Evolutionary conservation across 2,113 vertebrate genomes (phyloP), one percentile per base, ranked within the genome.

Genomic region (Axis porcinus): DNA sequence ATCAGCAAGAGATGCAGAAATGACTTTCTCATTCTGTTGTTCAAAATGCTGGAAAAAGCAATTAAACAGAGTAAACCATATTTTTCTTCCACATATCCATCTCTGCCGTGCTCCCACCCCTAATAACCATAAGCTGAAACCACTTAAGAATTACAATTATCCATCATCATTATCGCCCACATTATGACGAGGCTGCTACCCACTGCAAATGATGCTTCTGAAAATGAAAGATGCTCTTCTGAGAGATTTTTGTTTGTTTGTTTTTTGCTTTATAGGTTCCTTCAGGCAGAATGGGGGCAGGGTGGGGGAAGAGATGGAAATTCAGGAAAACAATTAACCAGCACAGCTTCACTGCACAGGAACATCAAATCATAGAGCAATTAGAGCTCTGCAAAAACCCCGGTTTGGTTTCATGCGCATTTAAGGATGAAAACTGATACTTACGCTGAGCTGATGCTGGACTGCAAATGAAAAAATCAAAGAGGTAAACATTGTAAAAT

Each of bases 301-400:
- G 89, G 57, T 7, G 0, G 40, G 47, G 54, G 54, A 91, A 96
- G 97, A 97, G 3, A 21, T 98, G 96, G 91, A 97, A 98, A 98
- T 97, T 98, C 97, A 91, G 95, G 97, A 98, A 98, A 98, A 98
- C 98, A 98, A 99, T 98, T 98, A 98, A 98, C 98, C 87, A 96
- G 97, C 98, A 95, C 97, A 98, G 98, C 98, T 98, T 98, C 97
- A 97, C 95, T 97, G 98, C 98, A 96, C 97, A 98, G 95, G 97
- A 96, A 97, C 97, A 98, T 94, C 98, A 98, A 98, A 98, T 98
- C 97, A 97, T 96, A 98, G 93, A 98, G 98, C 98, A 98, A 98
- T 97, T 57, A 98, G 86, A 96, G 95, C 88, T 74, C 97, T 40
- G 88, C 43, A 98, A 97, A 98, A 95, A 47, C 86, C 87, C 89